phyloP scores from a whole-genome alignment of 2,888 invertebrate genomes.

The Steinernema scapterisci region DNA sequence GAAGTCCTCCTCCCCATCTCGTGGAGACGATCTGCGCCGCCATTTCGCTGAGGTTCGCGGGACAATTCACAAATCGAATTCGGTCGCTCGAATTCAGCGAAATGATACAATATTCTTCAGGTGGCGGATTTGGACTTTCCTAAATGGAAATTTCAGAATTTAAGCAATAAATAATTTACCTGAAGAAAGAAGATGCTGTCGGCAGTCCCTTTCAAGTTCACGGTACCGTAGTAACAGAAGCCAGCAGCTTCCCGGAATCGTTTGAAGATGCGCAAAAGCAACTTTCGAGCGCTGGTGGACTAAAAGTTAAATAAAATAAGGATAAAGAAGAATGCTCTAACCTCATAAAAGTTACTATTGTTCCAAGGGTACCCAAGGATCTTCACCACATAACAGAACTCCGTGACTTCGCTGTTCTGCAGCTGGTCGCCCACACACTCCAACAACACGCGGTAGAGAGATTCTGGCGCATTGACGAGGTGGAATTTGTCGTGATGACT shows the following conservation, averaged over 20 bases:
- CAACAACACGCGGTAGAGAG: neutral
- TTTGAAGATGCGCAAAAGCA: constrained; percentile 36
- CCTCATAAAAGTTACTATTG: neutral
- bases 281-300: constrained; percentile 15
- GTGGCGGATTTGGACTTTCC: neutral
- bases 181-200: constrained; percentile 40
- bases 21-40: neutral
- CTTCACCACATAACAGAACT: constrained; percentile 1
- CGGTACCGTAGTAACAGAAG: constrained; percentile 32
- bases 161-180: too few species aligned
- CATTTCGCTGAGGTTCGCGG: neutral
- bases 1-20: constrained; percentile 33
- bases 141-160: neutral
- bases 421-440: neutral
- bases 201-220: constrained; percentile 41
- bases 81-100: constrained; percentile 37
- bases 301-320: constrained; percentile 4
- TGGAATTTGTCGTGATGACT: constrained; percentile 37
- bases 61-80: constrained; percentile 32
- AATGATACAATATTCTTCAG: constrained; percentile 31
- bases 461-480: constrained; percentile 33
- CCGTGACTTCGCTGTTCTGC: neutral
- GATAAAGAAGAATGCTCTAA: too few species aligned
- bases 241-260: constrained; percentile 23
- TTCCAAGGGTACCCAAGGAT: constrained; percentile 22